A percentile compares a stretch with the other conserved stretches of the same genome.
Conservation (phyloP, 2,888 invertebrate genomes). For the Drosophila kanekoi region DNA sequence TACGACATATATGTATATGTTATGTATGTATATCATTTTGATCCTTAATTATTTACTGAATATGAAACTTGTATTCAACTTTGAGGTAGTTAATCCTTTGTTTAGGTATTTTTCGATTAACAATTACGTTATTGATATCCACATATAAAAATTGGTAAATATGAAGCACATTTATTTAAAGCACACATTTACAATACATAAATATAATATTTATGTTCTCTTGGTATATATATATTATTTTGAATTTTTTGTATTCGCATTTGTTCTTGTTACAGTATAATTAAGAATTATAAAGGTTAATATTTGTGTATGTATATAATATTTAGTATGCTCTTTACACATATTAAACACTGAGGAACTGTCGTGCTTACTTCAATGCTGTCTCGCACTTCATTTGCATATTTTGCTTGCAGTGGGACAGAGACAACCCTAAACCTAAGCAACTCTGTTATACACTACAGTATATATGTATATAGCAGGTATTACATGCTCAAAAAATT, state of each 20-base stretch:
- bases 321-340: conserved; percentile 50
- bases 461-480: conserved; percentile 26
- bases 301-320: conserved; percentile 22
- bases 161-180: conserved; percentile 83
- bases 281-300: conserved; percentile 28
- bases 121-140: conserved; percentile 28
- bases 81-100: conserved; percentile 78
- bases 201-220: conserved; percentile 65
- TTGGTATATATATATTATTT: conserved; percentile 21
- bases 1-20: conserved; percentile 23
- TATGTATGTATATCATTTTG: conserved; percentile 33
- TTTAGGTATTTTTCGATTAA: conserved; percentile 44
- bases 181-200: conserved; percentile 82
- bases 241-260: conserved; percentile 14
- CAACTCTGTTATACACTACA: conserved; percentile 41
- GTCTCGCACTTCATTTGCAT: conserved; percentile 47
- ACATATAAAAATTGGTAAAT: conserved; percentile 53
- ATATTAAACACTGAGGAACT: conserved; percentile 81
- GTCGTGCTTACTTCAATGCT: conserved; percentile 77
- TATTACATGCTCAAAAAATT: conserved; percentile 27
- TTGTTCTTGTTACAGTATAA: conserved; percentile 36
- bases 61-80: conserved; percentile 69
- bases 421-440: conserved; percentile 64
- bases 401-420: conserved; percentile 53
- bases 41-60: conserved; percentile 52